Evolutionary conservation across 2,888 invertebrate genomes (phyloP).

Genomic region (Tillus elongatus): DNA sequence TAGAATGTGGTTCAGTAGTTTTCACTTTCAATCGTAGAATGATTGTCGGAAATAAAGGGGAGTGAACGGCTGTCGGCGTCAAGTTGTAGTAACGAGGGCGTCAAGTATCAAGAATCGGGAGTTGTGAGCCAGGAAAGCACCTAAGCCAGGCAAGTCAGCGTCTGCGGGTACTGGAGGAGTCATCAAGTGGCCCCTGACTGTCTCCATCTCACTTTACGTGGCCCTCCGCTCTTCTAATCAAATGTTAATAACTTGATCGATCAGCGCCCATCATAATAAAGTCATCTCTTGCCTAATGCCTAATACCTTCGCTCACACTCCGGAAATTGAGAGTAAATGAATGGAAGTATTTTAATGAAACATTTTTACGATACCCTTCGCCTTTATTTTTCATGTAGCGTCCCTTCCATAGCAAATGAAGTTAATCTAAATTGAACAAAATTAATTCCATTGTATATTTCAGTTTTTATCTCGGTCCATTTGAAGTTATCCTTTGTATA

Average conservation of each 20-base stretch:
- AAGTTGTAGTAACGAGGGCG: too few relatives aligned
- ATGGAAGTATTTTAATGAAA: constrained; percentile 43
- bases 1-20: too few relatives aligned
- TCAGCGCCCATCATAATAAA: constrained; percentile 20
- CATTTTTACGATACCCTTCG: constrained; percentile 34
- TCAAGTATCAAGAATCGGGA: too few relatives aligned
- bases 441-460: constrained; percentile 41
- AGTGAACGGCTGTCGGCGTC: too few relatives aligned
- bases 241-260: constrained; percentile 24
- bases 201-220: too few relatives aligned
- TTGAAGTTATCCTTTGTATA: constrained; percentile 13
- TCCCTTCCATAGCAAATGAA: constrained; percentile 37
- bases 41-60: too few relatives aligned
- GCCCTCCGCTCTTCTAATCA: constrained; percentile 20
- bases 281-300: constrained; percentile 11
- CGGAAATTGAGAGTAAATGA: constrained; percentile 37
- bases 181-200: too few relatives aligned
- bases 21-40: too few relatives aligned
- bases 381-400: constrained; percentile 35
- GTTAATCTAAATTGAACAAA: constrained; percentile 43
- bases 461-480: constrained; percentile 23
- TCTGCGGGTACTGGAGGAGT: too few relatives aligned
- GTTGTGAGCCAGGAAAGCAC: too few relatives aligned
- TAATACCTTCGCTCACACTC: constrained; percentile 11
- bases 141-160: too few relatives aligned